Evolutionary conservation across 2,888 invertebrate species (phyloP).

Genomic region (Lepidocyrtoides sp.): DNA sequence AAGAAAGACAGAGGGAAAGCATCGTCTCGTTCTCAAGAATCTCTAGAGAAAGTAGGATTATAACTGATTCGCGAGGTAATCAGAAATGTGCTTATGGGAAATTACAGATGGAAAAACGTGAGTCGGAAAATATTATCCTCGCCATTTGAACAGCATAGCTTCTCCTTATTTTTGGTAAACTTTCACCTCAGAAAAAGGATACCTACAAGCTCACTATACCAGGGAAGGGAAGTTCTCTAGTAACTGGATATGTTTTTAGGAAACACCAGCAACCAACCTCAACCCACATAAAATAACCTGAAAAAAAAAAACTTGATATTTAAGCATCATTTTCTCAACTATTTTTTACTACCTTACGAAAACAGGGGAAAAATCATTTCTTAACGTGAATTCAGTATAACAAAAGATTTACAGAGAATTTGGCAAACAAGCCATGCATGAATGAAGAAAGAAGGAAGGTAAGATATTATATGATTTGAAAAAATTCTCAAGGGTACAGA

Average conservation of each 20-base stretch:
- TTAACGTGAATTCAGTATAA: neutral
- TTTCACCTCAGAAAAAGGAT: neutral
- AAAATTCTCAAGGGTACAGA: conserved; percentile 49
- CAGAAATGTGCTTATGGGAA: conserved; percentile 72
- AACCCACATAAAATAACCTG: neutral
- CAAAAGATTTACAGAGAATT: neutral
- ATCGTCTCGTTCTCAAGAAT: neutral
- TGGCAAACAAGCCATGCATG: conserved; percentile 5
- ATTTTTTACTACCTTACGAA: neutral
- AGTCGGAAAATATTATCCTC: conserved; percentile 51
- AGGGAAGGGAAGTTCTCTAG: conserved; percentile 1
- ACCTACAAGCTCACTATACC: neutral
- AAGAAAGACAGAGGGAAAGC: neutral
- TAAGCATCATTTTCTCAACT: neutral
- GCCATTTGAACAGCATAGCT: neutral
- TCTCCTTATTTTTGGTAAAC: neutral
- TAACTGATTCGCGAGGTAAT: conserved; percentile 53
- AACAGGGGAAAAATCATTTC: neutral
- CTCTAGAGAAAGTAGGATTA: conserved; percentile 50
- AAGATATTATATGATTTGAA: conserved; percentile 30
- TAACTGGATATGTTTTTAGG: neutral
- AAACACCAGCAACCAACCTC: neutral
- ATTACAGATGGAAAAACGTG: conserved; percentile 56
- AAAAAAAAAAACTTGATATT: neutral
- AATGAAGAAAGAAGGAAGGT: neutral